Evolutionary conservation across 1,140 invertebrate species (phyloP).

Genomic region (Aphidius gifuensis): DNA sequence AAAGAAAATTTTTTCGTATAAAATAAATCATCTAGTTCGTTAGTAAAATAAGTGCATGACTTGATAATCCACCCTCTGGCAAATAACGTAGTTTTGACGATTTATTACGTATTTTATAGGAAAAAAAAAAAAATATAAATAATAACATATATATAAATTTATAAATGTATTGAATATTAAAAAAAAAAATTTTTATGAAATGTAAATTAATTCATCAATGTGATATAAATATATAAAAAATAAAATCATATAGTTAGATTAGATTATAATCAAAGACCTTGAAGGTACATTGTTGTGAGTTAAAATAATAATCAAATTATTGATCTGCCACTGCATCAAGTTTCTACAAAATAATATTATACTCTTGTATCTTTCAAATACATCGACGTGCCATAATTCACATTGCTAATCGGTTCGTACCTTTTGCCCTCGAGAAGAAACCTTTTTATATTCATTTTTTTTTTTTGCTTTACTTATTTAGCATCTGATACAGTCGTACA

Average conservation of each 20-base stretch:
- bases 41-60: constrained; percentile 37
- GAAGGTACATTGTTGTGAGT: no score
- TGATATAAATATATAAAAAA: no score
- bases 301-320: constrained; percentile 11
- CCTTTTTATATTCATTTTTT: background rate
- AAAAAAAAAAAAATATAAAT: no score
- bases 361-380: background rate
- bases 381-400: constrained; percentile 17
- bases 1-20: constrained; percentile 18
- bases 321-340: constrained; percentile 18
- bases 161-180: no score
- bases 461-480: background rate
- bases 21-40: constrained; percentile 39
- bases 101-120: background rate
- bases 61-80: constrained; percentile 11
- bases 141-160: no score
- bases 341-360: background rate
- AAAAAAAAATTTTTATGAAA: no score
- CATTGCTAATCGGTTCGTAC: constrained; percentile 16
- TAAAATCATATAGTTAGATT: no score
- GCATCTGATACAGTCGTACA: constrained; percentile 5
- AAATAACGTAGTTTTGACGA: background rate
- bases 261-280: no score
- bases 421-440: constrained; percentile 7
- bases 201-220: no score